A percentile compares a stretch with the other conserved stretches of the same genome.
phyloP scores from a whole-genome alignment of 2,113 vertebrate species.

The Tupaia chinensis region DNA sequence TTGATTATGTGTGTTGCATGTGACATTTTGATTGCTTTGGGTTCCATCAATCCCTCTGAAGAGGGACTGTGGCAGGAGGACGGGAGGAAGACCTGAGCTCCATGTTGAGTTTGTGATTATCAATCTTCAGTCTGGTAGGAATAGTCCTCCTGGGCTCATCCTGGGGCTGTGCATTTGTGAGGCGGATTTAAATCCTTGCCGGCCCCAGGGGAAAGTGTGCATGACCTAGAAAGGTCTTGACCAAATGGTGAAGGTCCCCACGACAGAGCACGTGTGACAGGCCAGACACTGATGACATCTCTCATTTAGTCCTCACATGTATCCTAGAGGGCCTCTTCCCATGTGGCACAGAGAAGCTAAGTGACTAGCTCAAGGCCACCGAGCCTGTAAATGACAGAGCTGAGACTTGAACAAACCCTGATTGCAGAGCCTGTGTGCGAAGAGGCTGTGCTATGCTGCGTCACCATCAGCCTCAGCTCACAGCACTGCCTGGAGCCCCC shows the following conservation, averaged over 20 bases:
- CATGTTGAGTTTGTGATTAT: neutral
- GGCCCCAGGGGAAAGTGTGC: neutral
- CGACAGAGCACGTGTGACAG: neutral
- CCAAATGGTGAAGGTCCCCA: neutral
- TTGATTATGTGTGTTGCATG: neutral
- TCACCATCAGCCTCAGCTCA: neutral
- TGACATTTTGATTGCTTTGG: neutral
- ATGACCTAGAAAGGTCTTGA: neutral
- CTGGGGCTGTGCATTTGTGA: neutral
- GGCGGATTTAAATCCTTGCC: neutral
- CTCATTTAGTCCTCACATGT: neutral
- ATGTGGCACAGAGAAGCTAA: neutral
- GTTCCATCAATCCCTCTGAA: neutral
- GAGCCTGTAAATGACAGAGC: neutral
- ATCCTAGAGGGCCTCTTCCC: neutral
- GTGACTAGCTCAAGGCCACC: neutral
- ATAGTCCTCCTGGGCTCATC: neutral
- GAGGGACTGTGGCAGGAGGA: neutral
- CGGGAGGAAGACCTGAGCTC: neutral
- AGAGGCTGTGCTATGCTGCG: neutral
- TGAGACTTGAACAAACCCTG: neutral
- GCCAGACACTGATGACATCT: neutral
- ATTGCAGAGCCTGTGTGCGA: neutral
- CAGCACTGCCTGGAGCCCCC: neutral
- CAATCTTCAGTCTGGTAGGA: neutral